Evolutionary conservation across 2,113 vertebrate species (phyloP).

Genomic region (Leptosomus discolor): DNA sequence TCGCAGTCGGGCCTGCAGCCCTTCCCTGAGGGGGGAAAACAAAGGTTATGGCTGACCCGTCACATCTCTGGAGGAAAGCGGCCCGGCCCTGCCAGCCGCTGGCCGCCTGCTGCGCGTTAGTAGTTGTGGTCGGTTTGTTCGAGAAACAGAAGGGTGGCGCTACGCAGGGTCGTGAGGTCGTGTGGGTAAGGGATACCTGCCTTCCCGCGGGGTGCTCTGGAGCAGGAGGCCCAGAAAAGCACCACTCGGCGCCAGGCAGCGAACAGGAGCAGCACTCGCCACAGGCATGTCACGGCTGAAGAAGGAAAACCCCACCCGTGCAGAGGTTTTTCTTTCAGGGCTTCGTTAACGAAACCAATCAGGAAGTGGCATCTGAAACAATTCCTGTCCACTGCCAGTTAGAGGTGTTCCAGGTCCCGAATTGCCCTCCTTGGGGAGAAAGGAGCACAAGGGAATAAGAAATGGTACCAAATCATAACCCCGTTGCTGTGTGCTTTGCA

Average conservation of each 20-base stretch:
- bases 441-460: background rate
- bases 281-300: fast-evolving
- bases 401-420: background rate
- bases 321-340: background rate
- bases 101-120: background rate
- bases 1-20: background rate
- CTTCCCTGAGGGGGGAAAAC: background rate
- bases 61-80: background rate
- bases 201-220: background rate
- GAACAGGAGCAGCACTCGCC: background rate
- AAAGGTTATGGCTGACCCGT: fast-evolving
- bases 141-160: background rate
- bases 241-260: fast-evolving
- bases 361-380: background rate
- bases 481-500: background rate
- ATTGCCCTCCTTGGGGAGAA: background rate
- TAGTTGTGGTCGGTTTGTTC: fast-evolving
- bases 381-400: background rate
- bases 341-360: background rate
- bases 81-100: fast-evolving
- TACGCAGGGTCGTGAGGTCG: fast-evolving
- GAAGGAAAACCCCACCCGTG: fast-evolving
- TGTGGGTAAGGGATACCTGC: no score
- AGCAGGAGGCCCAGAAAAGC: background rate
- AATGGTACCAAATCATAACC: background rate